These are phyloP conservation scores for Ploceus nigricollis DNA, from an alignment of 2,113 vertebrate genomes.

Conservation along the genomic window DNA sequence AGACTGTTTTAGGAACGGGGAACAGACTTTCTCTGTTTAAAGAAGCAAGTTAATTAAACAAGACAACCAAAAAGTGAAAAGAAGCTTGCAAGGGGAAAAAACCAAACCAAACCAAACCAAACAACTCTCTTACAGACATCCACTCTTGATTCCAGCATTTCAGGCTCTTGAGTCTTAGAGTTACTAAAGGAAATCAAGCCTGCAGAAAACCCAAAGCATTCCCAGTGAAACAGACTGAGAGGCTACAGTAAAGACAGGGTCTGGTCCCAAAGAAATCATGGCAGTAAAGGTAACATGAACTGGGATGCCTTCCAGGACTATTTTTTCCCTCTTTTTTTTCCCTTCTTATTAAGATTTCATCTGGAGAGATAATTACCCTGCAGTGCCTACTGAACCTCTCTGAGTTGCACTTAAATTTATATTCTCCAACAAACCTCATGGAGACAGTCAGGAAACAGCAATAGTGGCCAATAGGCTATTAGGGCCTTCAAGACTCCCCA, in stretches of 20 bases:
- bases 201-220: not conserved
- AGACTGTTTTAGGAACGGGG: not conserved
- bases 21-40: slow-evolving; percentile 15
- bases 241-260: not conserved
- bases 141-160: not conserved
- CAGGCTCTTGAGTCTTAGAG: not conserved
- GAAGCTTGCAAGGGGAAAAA: not conserved
- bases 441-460: not conserved
- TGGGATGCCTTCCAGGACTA: not conserved
- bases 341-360: not conserved
- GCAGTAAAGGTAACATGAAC: not conserved
- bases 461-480: not conserved
- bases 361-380: not conserved
- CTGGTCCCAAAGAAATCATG: not conserved
- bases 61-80: not conserved
- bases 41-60: slow-evolving; percentile 4
- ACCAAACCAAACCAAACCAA: not conserved
- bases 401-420: not conserved
- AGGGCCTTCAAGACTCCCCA: not conserved
- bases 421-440: not conserved
- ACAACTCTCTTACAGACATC: not conserved
- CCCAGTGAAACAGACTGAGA: not conserved
- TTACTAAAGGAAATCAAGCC: not conserved
- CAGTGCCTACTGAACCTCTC: not conserved
- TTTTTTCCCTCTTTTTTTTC: too few species aligned